These are phyloP conservation scores for Helicoverpa zea DNA, from an alignment of 1,140 invertebrate species.

Conservation along the genomic window DNA sequence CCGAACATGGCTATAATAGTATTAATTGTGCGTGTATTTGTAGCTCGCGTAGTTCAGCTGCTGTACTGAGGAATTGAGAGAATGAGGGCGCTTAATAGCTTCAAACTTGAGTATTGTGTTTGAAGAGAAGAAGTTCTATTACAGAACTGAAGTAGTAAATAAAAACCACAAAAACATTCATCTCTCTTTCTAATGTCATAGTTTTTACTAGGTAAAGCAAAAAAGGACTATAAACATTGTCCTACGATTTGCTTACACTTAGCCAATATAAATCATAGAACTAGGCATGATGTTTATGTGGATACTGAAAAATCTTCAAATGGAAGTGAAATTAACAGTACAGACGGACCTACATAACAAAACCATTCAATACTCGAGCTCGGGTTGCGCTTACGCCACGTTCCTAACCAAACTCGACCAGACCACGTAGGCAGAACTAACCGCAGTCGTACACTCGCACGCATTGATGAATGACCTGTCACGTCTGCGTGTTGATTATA, in stretches of 20 bases:
- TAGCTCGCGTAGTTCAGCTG: not conserved
- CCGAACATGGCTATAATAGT: constrained; percentile 5
- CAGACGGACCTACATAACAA: not conserved
- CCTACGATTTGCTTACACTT: no score
- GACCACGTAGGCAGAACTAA: constrained; percentile 2
- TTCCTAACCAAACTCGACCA: constrained; percentile 6
- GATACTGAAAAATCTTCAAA: not conserved
- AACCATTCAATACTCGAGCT: not conserved
- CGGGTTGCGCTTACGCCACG: constrained; percentile 1
- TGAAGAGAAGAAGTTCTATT: no score
- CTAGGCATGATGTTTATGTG: no score
- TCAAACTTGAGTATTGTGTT: no score
- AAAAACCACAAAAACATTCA: no score
- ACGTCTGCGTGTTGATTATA: not conserved
- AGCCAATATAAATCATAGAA: no score
- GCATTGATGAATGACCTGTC: constrained; percentile 23
- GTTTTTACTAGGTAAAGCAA: no score
- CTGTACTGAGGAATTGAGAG: not conserved
- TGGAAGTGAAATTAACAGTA: not conserved
- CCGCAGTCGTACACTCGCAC: constrained; percentile 1
- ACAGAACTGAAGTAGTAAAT: no score
- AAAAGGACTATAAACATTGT: no score
- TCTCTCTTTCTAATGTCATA: no score
- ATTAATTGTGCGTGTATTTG: constrained; percentile 31
- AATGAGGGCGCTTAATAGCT: not conserved